Evolutionary conservation across 2,113 vertebrate genomes (phyloP).

Genomic region (Oreochromis spilurus): DNA sequence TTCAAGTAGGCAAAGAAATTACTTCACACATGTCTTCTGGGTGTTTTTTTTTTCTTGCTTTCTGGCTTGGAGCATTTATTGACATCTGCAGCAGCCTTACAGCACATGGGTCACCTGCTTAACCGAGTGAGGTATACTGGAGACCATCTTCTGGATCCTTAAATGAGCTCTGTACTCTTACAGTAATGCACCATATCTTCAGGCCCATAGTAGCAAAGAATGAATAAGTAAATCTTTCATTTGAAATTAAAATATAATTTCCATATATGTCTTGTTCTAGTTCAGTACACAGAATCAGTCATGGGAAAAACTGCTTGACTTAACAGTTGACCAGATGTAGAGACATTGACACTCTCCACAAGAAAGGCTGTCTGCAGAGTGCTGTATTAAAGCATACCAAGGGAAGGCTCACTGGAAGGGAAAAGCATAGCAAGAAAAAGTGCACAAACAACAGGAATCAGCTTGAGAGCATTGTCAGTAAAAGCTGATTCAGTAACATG

Average conservation of each 20-base stretch:
- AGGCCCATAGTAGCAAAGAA: not conserved
- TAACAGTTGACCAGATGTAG: not conserved
- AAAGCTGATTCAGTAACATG: not conserved
- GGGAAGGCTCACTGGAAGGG: not conserved
- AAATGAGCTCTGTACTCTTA: not conserved
- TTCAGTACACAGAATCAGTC: not conserved
- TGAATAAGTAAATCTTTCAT: not conserved
- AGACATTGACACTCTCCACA: not conserved
- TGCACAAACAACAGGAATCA: not conserved
- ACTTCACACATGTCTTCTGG: not conserved
- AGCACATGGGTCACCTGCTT: not conserved
- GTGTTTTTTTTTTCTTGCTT: not conserved
- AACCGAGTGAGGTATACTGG: not conserved
- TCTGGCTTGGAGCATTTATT: not conserved
- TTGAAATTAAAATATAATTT: not conserved
- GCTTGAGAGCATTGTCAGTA: not conserved
- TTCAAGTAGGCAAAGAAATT: not conserved
- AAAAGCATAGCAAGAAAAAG: not conserved
- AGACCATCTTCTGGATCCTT: not conserved
- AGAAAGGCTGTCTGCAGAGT: not conserved
- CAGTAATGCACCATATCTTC: not conserved
- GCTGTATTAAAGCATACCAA: not conserved
- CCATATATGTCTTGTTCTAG: not conserved
- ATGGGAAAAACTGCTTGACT: not conserved
- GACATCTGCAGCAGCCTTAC: not conserved